Evolutionary conservation across 2,888 invertebrate genomes (phyloP).

Genomic region (Melieria crassipennis): DNA sequence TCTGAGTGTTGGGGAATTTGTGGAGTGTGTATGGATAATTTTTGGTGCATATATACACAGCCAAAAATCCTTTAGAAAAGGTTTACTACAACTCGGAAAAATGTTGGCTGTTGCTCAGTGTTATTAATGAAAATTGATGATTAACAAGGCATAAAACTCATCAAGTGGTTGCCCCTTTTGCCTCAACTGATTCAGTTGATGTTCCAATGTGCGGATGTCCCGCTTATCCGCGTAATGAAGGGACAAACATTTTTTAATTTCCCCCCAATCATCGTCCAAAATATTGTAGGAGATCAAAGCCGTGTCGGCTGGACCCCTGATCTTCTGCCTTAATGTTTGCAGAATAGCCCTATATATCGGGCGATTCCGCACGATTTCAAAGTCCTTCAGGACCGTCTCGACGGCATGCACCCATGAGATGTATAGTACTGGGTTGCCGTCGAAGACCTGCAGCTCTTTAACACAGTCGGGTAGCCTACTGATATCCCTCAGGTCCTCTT

Average conservation of each 20-base stretch:
- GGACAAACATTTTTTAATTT: constrained; percentile 42
- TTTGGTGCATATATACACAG: no score
- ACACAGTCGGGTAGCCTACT: constrained; percentile 33
- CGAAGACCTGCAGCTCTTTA: constrained; percentile 37
- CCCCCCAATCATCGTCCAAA: constrained; percentile 38
- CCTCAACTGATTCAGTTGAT: constrained; percentile 29
- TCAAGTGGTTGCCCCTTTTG: constrained; percentile 21
- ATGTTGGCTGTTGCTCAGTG: no score
- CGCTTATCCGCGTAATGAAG: constrained; percentile 44
- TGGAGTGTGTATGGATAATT: no score
- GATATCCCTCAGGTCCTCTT: constrained; percentile 29
- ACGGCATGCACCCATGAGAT: constrained; percentile 39
- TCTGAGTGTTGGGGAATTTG: no score
- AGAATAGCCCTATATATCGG: constrained; percentile 40
- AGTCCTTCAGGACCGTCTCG: constrained; percentile 35
- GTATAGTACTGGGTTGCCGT: constrained; percentile 38
- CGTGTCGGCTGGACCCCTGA: constrained; percentile 33
- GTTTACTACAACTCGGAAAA: no score
- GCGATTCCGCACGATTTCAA: constrained; percentile 32
- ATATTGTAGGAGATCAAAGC: constrained; percentile 33
- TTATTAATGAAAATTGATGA: constrained; percentile 4
- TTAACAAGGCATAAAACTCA: constrained; percentile 38
- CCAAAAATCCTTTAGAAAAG: no score
- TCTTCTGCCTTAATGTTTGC: constrained; percentile 33
- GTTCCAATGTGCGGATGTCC: constrained; percentile 16